These are phyloP conservation scores for Silurus lanzhouensis DNA, from an alignment of 2,797 vertebrate species.

Conservation along the genomic window DNA sequence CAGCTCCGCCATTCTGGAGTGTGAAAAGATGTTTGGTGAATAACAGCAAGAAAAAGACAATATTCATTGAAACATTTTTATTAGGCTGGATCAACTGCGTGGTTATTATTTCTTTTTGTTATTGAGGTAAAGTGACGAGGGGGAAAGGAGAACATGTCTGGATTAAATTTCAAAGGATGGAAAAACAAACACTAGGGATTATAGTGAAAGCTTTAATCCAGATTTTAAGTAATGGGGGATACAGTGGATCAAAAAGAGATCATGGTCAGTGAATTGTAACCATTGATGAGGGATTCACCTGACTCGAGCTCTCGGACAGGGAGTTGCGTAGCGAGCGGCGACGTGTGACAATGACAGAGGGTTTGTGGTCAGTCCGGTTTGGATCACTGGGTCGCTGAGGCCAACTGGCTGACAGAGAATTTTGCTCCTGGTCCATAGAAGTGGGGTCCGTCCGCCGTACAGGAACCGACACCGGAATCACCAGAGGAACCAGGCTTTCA, in stretches of 20 bases:
- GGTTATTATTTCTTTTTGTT: background rate
- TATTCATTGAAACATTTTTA: background rate
- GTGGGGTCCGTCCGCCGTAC: constrained; percentile 80
- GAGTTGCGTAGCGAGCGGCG: constrained; percentile 85
- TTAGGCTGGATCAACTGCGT: background rate
- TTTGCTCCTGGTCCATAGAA: constrained; percentile 73
- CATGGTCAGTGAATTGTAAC: background rate
- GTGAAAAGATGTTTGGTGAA: background rate
- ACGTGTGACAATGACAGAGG: constrained; percentile 91
- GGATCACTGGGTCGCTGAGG: constrained; percentile 69
- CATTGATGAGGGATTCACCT: constrained; percentile 72
- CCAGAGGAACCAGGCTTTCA: constrained; percentile 87
- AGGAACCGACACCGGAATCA: constrained; percentile 96
- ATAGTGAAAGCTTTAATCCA: constrained; percentile 37
- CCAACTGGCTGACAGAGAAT: constrained; percentile 72
- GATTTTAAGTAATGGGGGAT: constrained; percentile 23
- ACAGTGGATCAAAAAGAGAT: constrained; percentile 11
- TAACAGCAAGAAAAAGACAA: background rate
- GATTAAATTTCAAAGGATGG: constrained; percentile 38
- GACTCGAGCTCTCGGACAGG: constrained; percentile 77
- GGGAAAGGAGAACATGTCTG: background rate
- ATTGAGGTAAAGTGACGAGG: background rate
- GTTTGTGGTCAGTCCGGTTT: constrained; percentile 78
- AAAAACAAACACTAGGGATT: constrained; percentile 37
- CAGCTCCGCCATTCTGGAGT: constrained; percentile 70